Percentiles rank a stretch among this genome's conserved stretches.
These are phyloP conservation scores for Patella vulgata DNA, from an alignment of 1,140 invertebrate species.

Conservation along the genomic window DNA sequence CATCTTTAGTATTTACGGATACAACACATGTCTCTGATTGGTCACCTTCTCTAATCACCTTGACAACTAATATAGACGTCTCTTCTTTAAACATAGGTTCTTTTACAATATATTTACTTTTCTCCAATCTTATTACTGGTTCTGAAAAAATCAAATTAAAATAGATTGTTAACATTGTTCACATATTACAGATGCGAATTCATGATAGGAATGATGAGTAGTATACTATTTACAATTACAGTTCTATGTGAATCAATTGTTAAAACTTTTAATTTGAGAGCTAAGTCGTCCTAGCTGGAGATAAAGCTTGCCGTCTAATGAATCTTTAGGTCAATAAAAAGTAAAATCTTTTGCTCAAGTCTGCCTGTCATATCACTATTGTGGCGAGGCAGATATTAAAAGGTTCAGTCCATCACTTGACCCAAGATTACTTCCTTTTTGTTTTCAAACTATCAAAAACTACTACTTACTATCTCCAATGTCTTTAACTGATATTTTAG, in stretches of 20 bases:
- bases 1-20: constrained; percentile 66
- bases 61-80: constrained; percentile 50
- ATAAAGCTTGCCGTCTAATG: no score
- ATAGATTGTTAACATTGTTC: no score
- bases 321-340: no score
- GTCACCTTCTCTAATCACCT: constrained; percentile 66
- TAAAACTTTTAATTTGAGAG: no score
- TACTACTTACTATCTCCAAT: constrained; percentile 62
- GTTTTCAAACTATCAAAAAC: no score
- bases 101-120: constrained; percentile 56
- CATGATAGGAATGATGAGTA: not conserved
- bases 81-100: constrained; percentile 63
- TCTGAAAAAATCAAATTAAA: constrained; percentile 46
- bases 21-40: constrained; percentile 61
- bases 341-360: no score
- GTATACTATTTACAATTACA: not conserved
- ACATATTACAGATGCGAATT: not conserved
- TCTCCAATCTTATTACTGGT: constrained; percentile 60
- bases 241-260: not conserved
- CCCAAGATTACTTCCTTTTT: no score
- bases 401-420: no score
- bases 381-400: no score
- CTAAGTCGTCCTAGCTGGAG: no score
- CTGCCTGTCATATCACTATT: no score
- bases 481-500: constrained; percentile 61